Conservation (phyloP, 2,797 vertebrate genomes). For the Oreortyx pictus region DNA sequence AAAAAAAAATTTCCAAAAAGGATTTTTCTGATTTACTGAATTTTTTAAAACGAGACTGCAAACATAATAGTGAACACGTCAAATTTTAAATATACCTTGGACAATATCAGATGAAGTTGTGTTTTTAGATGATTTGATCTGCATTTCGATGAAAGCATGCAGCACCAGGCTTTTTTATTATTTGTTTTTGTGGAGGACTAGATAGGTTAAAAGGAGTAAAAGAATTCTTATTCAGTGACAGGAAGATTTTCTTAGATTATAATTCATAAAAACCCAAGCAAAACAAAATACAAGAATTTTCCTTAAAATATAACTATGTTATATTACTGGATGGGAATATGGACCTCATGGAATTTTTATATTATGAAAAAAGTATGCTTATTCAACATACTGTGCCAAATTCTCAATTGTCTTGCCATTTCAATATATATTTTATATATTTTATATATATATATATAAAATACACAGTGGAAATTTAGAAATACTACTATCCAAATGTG, state of each 20-base stretch:
- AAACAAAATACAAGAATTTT: neutral
- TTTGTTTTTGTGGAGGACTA: neutral
- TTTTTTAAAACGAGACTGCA: neutral
- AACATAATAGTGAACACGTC: neutral
- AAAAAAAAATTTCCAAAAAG: neutral
- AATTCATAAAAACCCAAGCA: neutral
- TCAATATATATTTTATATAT: neutral
- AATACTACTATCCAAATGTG: neutral
- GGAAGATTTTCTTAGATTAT: neutral
- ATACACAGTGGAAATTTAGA: neutral
- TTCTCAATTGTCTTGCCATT: neutral
- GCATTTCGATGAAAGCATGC: neutral
- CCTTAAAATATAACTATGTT: conserved; percentile 42
- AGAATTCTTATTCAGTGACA: neutral
- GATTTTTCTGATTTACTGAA: neutral
- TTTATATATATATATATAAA: too few relatives aligned
- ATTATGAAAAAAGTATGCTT: conserved; percentile 59
- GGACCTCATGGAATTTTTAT: neutral
- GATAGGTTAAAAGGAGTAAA: neutral
- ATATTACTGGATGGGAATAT: neutral
- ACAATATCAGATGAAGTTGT: neutral
- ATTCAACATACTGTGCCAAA: neutral
- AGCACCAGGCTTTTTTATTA: neutral
- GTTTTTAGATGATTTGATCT: neutral
- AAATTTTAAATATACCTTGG: neutral